Conservation (phyloP, 2,888 invertebrate species). For the Lymantria dispar region DNA sequence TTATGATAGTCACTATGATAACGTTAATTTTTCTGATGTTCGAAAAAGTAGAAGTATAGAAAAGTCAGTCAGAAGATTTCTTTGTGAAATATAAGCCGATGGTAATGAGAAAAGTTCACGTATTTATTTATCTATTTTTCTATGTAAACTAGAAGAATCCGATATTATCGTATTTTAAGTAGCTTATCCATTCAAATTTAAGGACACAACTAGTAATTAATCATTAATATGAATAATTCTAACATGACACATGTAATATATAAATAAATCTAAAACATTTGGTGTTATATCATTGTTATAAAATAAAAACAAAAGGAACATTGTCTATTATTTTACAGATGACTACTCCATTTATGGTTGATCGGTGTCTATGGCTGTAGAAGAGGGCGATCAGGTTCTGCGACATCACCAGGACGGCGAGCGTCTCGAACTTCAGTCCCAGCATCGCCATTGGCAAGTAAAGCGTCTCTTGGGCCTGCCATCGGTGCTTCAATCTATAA, state of each 20-base stretch:
- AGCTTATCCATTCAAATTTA: too few species aligned
- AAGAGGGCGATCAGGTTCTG: constrained; percentile 31
- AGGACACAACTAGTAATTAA: too few species aligned
- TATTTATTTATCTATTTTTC: too few species aligned
- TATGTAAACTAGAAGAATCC: too few species aligned
- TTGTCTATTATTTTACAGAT: neutral
- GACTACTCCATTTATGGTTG: constrained; percentile 11
- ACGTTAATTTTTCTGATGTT: too few species aligned
- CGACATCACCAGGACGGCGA: constrained; percentile 16
- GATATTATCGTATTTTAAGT: too few species aligned
- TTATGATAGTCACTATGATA: too few species aligned
- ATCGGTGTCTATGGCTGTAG: constrained; percentile 25
- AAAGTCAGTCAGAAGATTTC: too few species aligned
- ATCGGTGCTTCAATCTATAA: constrained; percentile 27
- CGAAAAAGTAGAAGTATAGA: too few species aligned
- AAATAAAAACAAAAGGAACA: constrained; percentile 4
- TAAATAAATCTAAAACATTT: constrained; percentile 3
- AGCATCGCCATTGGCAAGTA: constrained; percentile 44
- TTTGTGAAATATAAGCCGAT: too few species aligned
- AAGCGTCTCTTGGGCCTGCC: constrained; percentile 35
- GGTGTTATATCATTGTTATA: constrained; percentile 13
- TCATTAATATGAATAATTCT: too few species aligned
- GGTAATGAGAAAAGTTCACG: too few species aligned
- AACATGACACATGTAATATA: neutral
- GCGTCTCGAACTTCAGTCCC: constrained; percentile 10